A percentile compares a stretch with the other conserved stretches of the same genome.
Evolutionary conservation across 2,113 vertebrate genomes (phyloP).

Genomic region (Eidolon helvum): DNA sequence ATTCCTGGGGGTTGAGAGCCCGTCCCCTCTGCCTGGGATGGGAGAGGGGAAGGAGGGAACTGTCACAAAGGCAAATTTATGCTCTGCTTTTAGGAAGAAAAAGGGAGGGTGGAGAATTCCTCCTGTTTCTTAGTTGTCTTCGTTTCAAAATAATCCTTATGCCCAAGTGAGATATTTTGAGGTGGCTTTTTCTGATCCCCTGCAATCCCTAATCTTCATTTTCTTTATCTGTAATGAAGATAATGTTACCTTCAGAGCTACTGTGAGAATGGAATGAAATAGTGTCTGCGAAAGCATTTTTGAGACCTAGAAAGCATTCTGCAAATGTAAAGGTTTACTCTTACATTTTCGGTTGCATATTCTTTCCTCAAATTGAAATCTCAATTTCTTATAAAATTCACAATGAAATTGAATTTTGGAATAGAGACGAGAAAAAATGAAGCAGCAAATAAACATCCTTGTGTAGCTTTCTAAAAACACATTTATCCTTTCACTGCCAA

Average conservation of each 20-base stretch:
- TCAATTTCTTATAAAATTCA: neutral
- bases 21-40: neutral
- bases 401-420: neutral
- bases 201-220: neutral
- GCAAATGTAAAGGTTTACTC: neutral
- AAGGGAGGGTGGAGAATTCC: neutral
- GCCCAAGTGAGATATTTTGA: neutral
- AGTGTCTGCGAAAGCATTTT: neutral
- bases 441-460: neutral
- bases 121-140: neutral
- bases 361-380: slow-evolving; percentile 17
- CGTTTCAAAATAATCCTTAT: neutral
- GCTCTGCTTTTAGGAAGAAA: neutral
- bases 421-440: neutral
- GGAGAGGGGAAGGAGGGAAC: neutral
- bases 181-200: neutral
- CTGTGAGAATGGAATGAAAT: neutral
- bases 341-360: neutral
- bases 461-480: neutral
- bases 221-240: neutral
- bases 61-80: neutral
- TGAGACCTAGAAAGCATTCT: neutral
- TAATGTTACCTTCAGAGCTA: neutral
- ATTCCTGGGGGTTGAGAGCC: neutral
- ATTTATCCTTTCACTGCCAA: slow-evolving; percentile 41